phyloP scores from a whole-genome alignment of 2,797 vertebrate genomes.

The Emys orbicularis region DNA sequence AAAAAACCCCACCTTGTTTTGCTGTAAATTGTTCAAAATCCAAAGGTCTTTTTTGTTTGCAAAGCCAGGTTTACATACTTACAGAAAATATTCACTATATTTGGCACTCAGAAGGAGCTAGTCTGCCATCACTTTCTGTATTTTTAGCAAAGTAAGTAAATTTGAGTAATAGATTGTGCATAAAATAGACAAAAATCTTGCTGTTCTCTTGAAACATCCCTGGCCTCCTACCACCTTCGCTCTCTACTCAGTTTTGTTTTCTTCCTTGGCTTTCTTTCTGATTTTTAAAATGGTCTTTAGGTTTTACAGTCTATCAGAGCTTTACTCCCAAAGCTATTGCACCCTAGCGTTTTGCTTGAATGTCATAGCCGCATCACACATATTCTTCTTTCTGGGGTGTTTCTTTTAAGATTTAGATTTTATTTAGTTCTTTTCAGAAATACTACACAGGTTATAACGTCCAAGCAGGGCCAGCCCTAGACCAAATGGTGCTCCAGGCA shows the following conservation, averaged over 20 bases:
- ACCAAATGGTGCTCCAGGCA: too few relatives aligned
- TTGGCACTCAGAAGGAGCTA: conserved; percentile 20
- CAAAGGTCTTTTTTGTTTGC: conserved; percentile 12
- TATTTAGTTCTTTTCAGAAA: neutral
- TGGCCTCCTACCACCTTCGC: neutral
- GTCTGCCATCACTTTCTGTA: conserved; percentile 32
- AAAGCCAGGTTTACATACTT: conserved; percentile 37
- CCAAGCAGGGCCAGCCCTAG: neutral
- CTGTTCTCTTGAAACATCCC: neutral
- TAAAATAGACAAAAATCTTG: conserved; percentile 13
- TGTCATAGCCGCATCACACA: neutral
- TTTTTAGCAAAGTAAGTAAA: conserved; percentile 45
- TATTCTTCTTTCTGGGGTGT: neutral
- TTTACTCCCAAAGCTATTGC: neutral
- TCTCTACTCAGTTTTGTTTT: neutral
- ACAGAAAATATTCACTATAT: conserved; percentile 20
- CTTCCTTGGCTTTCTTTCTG: neutral
- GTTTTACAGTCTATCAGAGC: neutral
- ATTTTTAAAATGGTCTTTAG: neutral
- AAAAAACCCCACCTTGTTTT: conserved; percentile 3
- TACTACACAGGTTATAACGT: neutral
- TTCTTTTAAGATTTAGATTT: neutral
- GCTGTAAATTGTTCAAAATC: conserved; percentile 33
- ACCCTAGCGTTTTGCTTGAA: neutral
- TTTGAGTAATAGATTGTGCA: neutral